Evolutionary conservation across 64 coral and sea anemone genomes (phyloP).

Genomic region (Porites lutea): DNA sequence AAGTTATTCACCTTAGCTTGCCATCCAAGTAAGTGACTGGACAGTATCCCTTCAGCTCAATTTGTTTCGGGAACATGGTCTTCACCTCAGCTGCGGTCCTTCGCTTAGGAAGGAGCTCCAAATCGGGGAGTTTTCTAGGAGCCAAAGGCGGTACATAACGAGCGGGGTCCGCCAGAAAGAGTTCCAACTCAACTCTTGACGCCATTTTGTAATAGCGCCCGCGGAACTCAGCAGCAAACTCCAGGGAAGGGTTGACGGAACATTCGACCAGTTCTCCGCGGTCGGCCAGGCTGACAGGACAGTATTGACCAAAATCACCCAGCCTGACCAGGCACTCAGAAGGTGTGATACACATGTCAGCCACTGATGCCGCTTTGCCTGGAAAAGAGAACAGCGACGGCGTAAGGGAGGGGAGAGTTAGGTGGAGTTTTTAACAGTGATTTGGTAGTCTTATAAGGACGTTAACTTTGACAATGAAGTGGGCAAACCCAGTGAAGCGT

Average conservation of each 20-base stretch:
- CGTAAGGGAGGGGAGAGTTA: background rate
- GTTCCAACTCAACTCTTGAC: slow-evolving; percentile 73
- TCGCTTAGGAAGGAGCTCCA: slow-evolving; percentile 73
- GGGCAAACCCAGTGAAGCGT: no score
- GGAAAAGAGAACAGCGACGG: background rate
- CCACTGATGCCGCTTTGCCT: slow-evolving; percentile 90
- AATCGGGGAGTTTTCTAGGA: slow-evolving; percentile 73
- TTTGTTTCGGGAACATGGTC: slow-evolving; percentile 87
- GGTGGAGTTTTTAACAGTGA: no score
- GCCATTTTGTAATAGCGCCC: slow-evolving; percentile 98
- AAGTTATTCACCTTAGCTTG: slow-evolving; percentile 72
- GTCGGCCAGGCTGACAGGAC: slow-evolving; percentile 94
- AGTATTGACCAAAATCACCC: slow-evolving; percentile 93
- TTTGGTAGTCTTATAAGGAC: no score
- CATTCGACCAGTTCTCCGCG: slow-evolving; percentile 94
- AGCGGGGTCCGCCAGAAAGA: slow-evolving; percentile 79
- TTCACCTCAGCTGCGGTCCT: slow-evolving; percentile 89
- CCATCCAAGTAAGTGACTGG: slow-evolving; percentile 94
- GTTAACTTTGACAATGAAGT: no score
- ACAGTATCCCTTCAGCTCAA: slow-evolving; percentile 96
- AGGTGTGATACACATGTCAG: slow-evolving; percentile 95
- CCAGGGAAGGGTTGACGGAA: slow-evolving; percentile 79
- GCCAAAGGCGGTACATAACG: slow-evolving; percentile 92
- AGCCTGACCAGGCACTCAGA: slow-evolving; percentile 77
- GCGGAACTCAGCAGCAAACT: slow-evolving; percentile 94